Conservation (phyloP, 1,140 invertebrate genomes). For the Atta texana region DNA sequence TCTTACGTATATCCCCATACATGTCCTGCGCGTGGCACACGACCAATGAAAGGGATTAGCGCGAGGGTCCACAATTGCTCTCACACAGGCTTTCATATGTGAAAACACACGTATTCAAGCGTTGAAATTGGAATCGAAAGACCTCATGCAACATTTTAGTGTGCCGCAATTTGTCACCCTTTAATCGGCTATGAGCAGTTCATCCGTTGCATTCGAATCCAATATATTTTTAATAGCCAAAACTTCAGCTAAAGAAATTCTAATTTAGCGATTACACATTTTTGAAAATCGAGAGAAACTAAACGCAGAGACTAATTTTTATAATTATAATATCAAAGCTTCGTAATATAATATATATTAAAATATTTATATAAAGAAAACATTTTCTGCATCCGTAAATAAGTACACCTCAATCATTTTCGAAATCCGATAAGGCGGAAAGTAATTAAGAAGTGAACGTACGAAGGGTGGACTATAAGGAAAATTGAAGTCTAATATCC, state of each 20-base stretch:
- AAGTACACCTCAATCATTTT: not conserved
- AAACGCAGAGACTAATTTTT: not conserved
- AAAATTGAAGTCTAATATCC: conserved; percentile 44
- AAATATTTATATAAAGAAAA: not conserved
- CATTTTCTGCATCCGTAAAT: not conserved
- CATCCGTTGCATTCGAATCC: conserved; percentile 19
- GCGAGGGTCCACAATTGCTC: conserved; percentile 52
- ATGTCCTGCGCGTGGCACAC: conserved; percentile 45
- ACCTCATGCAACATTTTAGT: conserved; percentile 58
- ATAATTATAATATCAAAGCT: not conserved
- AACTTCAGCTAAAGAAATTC: not conserved
- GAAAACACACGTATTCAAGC: conserved; percentile 40
- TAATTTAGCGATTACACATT: not conserved
- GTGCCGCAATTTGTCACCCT: conserved; percentile 67
- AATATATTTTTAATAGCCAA: conserved; percentile 20
- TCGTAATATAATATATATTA: not conserved
- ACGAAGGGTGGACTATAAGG: not conserved
- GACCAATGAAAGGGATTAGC: conserved; percentile 59
- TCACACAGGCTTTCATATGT: conserved; percentile 16
- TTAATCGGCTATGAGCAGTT: conserved; percentile 56
- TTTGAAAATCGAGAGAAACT: not conserved
- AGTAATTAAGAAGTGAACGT: conserved; percentile 23
- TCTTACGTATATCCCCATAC: conserved; percentile 41
- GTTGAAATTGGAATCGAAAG: conserved; percentile 44
- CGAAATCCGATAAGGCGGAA: not conserved